Percentiles rank a stretch among this genome's conserved stretches.
These are phyloP conservation scores for Mobula hypostoma DNA, from an alignment of 2,113 vertebrate genomes.

Conservation along the genomic window DNA sequence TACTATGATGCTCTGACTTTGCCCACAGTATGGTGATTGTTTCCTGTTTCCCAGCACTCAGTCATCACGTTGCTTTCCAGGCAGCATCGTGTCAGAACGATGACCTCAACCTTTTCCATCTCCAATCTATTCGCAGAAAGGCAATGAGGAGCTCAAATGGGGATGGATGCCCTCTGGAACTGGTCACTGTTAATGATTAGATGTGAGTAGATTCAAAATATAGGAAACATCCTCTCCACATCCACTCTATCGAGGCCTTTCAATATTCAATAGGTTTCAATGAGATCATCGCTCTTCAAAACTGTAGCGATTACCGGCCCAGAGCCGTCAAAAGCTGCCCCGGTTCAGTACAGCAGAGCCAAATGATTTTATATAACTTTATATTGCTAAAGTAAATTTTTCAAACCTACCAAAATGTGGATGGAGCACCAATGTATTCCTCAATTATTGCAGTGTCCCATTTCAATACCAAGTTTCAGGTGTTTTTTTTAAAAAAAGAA, in stretches of 20 bases:
- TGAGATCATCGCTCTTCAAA: no score
- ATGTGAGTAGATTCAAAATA: no score
- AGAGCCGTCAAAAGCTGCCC: not conserved
- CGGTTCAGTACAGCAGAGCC: not conserved
- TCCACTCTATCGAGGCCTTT: no score
- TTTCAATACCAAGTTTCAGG: no score
- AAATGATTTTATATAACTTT: not conserved
- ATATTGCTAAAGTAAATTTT: not conserved
- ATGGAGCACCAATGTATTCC: not conserved
- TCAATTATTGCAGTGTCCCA: not conserved
- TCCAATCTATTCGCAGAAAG: not conserved
- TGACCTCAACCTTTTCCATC: not conserved
- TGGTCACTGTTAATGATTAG: no score
- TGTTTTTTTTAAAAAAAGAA: no score
- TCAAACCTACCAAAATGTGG: not conserved
- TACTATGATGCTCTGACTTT: conserved; percentile 1
- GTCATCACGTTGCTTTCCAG: not conserved
- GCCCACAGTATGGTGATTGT: not conserved
- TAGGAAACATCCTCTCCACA: no score
- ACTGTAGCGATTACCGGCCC: no score
- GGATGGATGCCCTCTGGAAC: not conserved
- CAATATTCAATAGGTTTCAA: no score
- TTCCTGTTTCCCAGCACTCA: not conserved
- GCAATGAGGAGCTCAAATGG: not conserved
- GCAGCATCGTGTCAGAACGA: not conserved